phyloP scores from a whole-genome alignment of 2,797 vertebrate genomes.

The Intellagama lesueurii region DNA sequence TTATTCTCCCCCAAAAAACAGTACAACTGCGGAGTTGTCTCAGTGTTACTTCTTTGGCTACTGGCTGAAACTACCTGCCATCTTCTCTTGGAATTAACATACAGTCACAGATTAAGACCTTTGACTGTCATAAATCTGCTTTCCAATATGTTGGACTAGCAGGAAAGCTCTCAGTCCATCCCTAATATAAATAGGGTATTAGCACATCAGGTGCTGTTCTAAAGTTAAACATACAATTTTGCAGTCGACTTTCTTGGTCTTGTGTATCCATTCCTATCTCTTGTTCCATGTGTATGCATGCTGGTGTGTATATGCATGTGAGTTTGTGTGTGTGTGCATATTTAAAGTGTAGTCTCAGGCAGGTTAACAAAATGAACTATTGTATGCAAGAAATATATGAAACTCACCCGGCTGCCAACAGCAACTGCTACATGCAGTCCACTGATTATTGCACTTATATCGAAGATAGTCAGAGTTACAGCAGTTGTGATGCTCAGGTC shows the following conservation, averaged over 20 bases:
- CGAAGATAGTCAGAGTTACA: conserved; percentile 84
- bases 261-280: conserved; percentile 78
- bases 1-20: conserved; percentile 50
- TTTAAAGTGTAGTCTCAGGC: conserved; percentile 79
- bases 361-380: conserved; percentile 89
- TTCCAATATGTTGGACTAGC: conserved; percentile 83
- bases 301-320: conserved; percentile 74
- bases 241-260: conserved; percentile 65
- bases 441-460: conserved; percentile 90
- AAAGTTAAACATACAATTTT: conserved; percentile 74
- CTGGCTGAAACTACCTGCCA: conserved; percentile 76
- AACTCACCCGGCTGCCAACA: conserved; percentile 83
- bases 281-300: conserved; percentile 76
- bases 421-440: conserved; percentile 84
- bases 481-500: conserved; percentile 86
- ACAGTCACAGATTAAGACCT: conserved; percentile 90
- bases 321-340: conserved; percentile 61
- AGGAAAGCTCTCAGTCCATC: conserved; percentile 77
- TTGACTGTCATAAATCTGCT: conserved; percentile 90
- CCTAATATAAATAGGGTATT: conserved; percentile 80
- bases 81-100: conserved; percentile 87
- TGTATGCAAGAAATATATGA: conserved; percentile 91
- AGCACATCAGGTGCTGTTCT: conserved; percentile 74
- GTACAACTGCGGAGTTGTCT: conserved; percentile 52
- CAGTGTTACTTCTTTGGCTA: conserved; percentile 60